A percentile compares a stretch with the other conserved stretches of the same genome.
Evolutionary conservation across 2,113 vertebrate genomes (phyloP).

Genomic region (Prietella phreatophila): DNA sequence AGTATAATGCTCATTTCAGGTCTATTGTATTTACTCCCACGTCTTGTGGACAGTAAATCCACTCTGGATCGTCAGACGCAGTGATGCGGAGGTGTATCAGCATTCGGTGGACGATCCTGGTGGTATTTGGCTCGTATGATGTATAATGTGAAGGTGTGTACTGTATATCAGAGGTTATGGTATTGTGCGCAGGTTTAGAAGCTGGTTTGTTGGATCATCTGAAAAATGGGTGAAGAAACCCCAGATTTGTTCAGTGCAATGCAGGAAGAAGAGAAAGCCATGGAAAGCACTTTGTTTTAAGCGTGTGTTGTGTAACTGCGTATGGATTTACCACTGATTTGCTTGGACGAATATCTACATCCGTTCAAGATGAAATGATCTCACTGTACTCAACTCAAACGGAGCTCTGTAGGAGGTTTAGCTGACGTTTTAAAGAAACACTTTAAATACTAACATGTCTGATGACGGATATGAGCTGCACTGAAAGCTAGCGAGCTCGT

Average conservation of each 20-base stretch:
- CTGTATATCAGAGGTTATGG: neutral
- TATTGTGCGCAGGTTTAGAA: neutral
- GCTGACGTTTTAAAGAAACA: neutral
- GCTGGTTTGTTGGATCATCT: neutral
- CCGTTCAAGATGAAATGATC: neutral
- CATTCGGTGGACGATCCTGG: neutral
- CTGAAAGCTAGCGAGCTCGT: neutral
- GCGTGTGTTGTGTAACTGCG: neutral
- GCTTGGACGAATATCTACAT: neutral
- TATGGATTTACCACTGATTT: neutral
- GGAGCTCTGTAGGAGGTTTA: neutral
- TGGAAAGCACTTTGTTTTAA: neutral
- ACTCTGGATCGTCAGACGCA: neutral
- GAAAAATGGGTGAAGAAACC: neutral
- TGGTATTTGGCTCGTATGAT: neutral
- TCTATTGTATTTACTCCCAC: neutral
- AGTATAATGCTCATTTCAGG: neutral
- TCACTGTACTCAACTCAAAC: neutral
- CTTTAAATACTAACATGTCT: neutral
- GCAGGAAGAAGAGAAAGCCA: too few relatives aligned
- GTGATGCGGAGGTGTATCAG: neutral
- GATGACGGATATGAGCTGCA: neutral
- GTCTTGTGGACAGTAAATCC: neutral
- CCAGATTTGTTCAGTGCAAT: neutral
- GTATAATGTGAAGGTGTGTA: neutral